Conservation (phyloP, 2,797 vertebrate genomes). For the Chelon auratus region DNA sequence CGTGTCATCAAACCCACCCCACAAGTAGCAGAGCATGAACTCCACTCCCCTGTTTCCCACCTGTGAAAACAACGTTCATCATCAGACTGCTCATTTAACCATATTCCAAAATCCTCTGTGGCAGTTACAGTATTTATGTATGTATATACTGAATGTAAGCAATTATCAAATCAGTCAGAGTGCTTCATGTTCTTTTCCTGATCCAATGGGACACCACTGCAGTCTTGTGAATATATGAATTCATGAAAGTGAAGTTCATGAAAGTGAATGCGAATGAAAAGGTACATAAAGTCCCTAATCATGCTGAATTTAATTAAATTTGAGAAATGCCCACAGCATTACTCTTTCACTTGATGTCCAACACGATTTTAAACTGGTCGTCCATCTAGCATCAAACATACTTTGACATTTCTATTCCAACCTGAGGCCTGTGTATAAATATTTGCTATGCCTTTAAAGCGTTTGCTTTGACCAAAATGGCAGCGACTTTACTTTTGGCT, state of each 20-base stretch:
- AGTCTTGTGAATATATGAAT: constrained; percentile 56
- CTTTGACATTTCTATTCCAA: constrained; percentile 32
- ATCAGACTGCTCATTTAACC: constrained; percentile 21
- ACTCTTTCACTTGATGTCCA: constrained; percentile 39
- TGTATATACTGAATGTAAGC: constrained; percentile 6
- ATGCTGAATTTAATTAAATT: constrained; percentile 39
- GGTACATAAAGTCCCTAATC: constrained; percentile 28
- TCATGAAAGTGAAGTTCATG: constrained; percentile 60
- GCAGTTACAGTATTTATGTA: background rate
- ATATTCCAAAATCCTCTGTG: background rate
- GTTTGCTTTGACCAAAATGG: constrained; percentile 43
- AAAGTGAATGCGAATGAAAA: constrained; percentile 49
- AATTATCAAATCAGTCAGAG: constrained; percentile 33
- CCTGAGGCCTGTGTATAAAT: constrained; percentile 28
- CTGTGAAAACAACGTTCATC: constrained; percentile 74
- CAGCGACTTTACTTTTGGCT: constrained; percentile 48
- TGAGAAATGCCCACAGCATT: constrained; percentile 50
- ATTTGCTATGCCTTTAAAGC: constrained; percentile 20
- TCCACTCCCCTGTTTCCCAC: constrained; percentile 94
- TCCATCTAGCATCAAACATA: constrained; percentile 49
- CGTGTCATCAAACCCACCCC: constrained; percentile 94
- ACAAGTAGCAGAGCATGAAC: constrained; percentile 92
- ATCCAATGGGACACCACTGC: constrained; percentile 38
- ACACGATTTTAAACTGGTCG: constrained; percentile 39
- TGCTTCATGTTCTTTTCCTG: constrained; percentile 34